Base-by-base conservation (phyloP, 2,797 vertebrate genomes). In the Scyliorhinus canicula region DNA sequence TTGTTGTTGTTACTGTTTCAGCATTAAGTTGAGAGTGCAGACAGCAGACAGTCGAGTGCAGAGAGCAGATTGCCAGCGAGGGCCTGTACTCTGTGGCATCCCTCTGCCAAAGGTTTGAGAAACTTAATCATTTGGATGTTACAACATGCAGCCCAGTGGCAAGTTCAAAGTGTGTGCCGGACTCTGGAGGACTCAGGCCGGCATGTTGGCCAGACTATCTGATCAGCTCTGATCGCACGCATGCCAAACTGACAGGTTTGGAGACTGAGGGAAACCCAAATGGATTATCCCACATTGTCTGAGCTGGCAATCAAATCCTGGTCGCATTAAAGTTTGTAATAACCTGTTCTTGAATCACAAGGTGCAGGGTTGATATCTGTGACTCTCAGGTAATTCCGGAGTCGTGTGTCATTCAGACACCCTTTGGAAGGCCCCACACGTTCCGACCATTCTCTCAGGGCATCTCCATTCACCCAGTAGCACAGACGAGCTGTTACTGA, bases 401-500 rank as follows among this genome's bases (percentile, higher is more conserved):
- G 88, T 0, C 21, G 24, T 11, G 57, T 40, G 84, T 19, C 28
- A 28, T 14, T 50, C 47, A 85, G 82, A n/a, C 55, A 90, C 55
- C 86, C 26, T 71, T 31, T n/a, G 24, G 52, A 2, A 57, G 52
- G 52, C 85, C 19, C 35, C 31, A 55, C 26, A 52, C 44, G 3
- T 65, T 44, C 93, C 19, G 65, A 35, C 93, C 47, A 35, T 50
- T 71, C 63, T 69, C 65, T 93, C n/a, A 2, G 93, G 47, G 12
- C 63, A 26, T 63, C 57, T 63, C 52, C 40, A 1, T 44, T 93
- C 44, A 26, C 88, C 65, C 40, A 71, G 63, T 93, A 8, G 65
- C 93, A 71, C 93, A 93, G 93, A 69, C 65, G n/a, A 44, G 63
- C 93, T 71, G 90, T 93, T 93, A 69, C 93, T 50, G 65, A 71